Percentiles rank a stretch among this genome's conserved stretches.
phyloP scores from a whole-genome alignment of 2,113 vertebrate genomes.

The Serinus canaria region DNA sequence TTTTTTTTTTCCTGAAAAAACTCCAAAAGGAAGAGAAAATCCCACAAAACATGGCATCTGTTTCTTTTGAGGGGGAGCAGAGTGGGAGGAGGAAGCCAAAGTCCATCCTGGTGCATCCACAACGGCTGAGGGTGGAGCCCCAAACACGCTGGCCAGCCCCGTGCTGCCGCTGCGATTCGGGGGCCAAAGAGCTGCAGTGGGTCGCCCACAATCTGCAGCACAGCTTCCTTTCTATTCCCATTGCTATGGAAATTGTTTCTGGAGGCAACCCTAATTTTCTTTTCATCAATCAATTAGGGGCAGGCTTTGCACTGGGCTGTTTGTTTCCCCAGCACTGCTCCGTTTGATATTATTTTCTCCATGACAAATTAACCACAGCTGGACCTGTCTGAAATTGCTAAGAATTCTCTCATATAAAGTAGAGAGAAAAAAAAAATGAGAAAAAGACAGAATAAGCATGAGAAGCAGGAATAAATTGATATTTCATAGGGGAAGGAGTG shows the following conservation, averaged over 20 bases:
- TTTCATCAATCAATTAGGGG: constrained; percentile 43
- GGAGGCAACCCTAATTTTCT: constrained; percentile 23
- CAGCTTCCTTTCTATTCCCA: not conserved
- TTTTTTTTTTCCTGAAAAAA: not conserved
- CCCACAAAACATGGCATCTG: not conserved
- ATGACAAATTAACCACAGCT: constrained; percentile 37
- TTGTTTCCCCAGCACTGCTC: not conserved
- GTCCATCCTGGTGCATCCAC: not conserved
- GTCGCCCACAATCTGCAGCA: not conserved
- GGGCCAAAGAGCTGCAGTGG: not conserved
- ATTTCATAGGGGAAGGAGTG: not conserved
- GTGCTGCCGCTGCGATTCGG: fast-evolving
- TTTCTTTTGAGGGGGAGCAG: not conserved
- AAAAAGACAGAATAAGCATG: not conserved
- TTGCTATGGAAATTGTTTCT: constrained; percentile 33
- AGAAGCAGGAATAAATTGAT: not conserved
- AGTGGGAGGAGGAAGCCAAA: not conserved
- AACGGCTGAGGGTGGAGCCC: fast-evolving
- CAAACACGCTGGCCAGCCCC: fast-evolving
- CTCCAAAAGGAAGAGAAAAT: not conserved
- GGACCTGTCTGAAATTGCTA: constrained; percentile 24
- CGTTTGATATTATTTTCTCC: constrained; percentile 18
- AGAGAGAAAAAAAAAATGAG: not conserved
- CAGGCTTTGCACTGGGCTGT: constrained; percentile 5
- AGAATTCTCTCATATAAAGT: not conserved